A percentile compares a stretch with the other conserved stretches of the same genome.
Conservation (phyloP, 2,888 invertebrate genomes). For the Aphidoletes aphidimyza region DNA sequence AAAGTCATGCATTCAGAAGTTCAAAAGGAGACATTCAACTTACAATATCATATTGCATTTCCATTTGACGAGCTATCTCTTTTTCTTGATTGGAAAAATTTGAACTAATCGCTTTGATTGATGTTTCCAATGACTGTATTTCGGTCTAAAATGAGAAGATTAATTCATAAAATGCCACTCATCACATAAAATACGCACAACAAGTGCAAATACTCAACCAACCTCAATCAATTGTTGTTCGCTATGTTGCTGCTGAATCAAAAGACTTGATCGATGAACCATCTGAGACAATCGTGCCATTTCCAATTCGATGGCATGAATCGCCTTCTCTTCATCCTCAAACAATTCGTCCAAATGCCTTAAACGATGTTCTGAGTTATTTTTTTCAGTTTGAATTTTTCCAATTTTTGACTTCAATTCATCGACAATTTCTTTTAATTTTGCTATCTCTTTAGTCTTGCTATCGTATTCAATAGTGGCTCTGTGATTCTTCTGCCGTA, state of each 20-base stretch:
- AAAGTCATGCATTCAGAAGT: not conserved
- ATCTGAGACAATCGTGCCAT: constrained; percentile 62
- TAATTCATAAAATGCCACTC: not conserved
- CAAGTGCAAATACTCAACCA: constrained; percentile 41
- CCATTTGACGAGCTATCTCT: constrained; percentile 70
- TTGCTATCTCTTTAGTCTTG: constrained; percentile 60
- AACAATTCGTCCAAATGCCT: constrained; percentile 64
- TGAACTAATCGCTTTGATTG: constrained; percentile 59
- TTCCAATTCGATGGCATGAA: constrained; percentile 61
- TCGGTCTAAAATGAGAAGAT: constrained; percentile 59
- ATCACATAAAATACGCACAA: not conserved
- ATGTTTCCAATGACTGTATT: constrained; percentile 60
- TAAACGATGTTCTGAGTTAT: constrained; percentile 63
- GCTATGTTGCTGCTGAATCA: constrained; percentile 61
- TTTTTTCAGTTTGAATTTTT: constrained; percentile 62
- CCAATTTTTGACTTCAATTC: constrained; percentile 64
- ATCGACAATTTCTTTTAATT: constrained; percentile 62
- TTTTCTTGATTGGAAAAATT: constrained; percentile 63
- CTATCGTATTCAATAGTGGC: constrained; percentile 59
- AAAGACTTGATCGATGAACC: constrained; percentile 63
- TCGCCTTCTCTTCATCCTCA: constrained; percentile 58
- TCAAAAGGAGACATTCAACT: constrained; percentile 60
- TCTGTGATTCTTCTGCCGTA: constrained; percentile 63
- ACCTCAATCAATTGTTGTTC: constrained; percentile 61
- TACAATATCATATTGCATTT: constrained; percentile 72